These are phyloP conservation scores for Heliangelus exortis DNA, from an alignment of 2,797 vertebrate genomes.

Conservation along the genomic window DNA sequence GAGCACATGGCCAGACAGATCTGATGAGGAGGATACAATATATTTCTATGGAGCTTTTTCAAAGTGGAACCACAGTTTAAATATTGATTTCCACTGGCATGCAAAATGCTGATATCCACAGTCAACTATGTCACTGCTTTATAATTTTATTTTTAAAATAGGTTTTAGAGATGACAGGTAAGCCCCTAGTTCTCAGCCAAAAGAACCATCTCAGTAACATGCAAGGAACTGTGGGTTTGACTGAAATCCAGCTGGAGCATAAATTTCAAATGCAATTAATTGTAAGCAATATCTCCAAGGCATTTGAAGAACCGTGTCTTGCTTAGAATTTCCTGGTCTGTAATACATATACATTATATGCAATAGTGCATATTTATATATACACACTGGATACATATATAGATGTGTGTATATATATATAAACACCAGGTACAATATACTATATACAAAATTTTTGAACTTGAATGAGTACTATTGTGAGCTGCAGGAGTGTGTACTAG, in stretches of 20 bases:
- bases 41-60: conserved; percentile 36
- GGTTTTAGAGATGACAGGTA: conserved; percentile 50
- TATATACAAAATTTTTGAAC: conserved; percentile 35
- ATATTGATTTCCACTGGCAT: conserved; percentile 57
- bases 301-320: conserved; percentile 23
- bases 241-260: conserved; percentile 54
- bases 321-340: conserved; percentile 33
- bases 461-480: conserved; percentile 39
- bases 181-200: conserved; percentile 55
- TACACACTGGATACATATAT: background rate
- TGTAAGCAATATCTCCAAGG: conserved; percentile 56
- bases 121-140: conserved; percentile 21
- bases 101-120: conserved; percentile 53
- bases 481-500: background rate
- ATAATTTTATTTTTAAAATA: conserved; percentile 69
- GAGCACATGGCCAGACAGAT: background rate
- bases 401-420: background rate
- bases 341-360: background rate
- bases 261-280: conserved; percentile 60
- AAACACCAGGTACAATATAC: background rate
- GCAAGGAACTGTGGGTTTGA: conserved; percentile 58
- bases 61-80: conserved; percentile 39
- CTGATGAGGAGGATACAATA: conserved; percentile 6
- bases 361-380: conserved; percentile 36
- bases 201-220: conserved; percentile 66